Evolutionary conservation across 2,797 vertebrate species (phyloP).

Genomic region (Sebastes steindachneri): DNA sequence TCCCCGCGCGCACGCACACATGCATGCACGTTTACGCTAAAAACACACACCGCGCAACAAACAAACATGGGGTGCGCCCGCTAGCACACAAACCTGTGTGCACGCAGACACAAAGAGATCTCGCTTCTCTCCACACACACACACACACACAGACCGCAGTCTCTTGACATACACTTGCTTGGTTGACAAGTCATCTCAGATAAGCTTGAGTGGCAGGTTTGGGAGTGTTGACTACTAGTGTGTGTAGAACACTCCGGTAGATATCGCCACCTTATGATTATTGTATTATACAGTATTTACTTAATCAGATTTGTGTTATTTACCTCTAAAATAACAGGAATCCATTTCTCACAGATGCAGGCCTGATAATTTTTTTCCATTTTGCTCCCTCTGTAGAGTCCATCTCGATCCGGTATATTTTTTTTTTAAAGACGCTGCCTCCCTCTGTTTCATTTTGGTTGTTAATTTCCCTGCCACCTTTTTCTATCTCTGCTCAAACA

Average conservation of each 20-base stretch:
- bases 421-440: not conserved
- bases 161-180: conserved; percentile 75
- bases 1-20: conserved; percentile 9
- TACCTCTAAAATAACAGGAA: conserved; percentile 46
- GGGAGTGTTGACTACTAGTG: conserved; percentile 78
- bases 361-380: conserved; percentile 2
- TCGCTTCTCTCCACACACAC: conserved; percentile 7
- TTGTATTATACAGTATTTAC: conserved; percentile 55
- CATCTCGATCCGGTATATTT: not conserved
- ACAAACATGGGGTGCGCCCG: conserved; percentile 21
- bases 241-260: conserved; percentile 58
- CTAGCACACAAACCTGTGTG: conserved; percentile 30
- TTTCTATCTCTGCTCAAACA: conserved; percentile 75
- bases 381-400: conserved; percentile 8
- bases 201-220: conserved; percentile 84
- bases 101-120: conserved; percentile 47
- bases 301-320: conserved; percentile 65
- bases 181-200: conserved; percentile 83
- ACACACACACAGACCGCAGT: conserved; percentile 30
- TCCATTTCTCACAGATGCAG: conserved; percentile 21
- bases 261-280: conserved; percentile 62
- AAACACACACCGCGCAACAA: conserved; percentile 36
- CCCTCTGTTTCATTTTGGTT: conserved; percentile 52
- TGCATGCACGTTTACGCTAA: conserved; percentile 8
- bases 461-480: conserved; percentile 77